Evolutionary conservation across 1,140 invertebrate species (phyloP).

Genomic region (Plutomurus gul): DNA sequence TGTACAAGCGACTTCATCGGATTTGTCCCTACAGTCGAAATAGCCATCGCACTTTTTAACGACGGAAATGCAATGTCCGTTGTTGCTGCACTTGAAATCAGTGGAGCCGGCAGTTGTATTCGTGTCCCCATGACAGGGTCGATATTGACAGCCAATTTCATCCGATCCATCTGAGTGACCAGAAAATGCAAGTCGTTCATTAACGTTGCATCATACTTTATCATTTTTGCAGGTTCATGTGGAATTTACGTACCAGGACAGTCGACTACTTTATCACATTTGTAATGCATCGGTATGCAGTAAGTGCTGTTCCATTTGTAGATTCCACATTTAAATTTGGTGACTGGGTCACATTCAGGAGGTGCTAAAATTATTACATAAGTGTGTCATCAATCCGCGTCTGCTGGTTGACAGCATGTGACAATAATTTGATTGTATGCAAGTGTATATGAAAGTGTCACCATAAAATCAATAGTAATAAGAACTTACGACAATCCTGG

Average conservation of each 20-base stretch:
- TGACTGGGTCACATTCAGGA: slow-evolving; percentile 80
- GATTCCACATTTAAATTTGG: slow-evolving; percentile 81
- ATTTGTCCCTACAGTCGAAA: slow-evolving; percentile 81
- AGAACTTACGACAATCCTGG: slow-evolving; percentile 46
- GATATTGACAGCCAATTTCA: slow-evolving; percentile 61
- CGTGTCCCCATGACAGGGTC: slow-evolving; percentile 75
- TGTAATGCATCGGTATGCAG: slow-evolving; percentile 84
- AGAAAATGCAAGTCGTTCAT: background rate
- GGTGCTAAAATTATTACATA: slow-evolving; percentile 66
- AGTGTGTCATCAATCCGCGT: background rate
- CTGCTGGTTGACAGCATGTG: background rate
- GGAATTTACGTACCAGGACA: slow-evolving; percentile 81
- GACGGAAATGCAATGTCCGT: slow-evolving; percentile 80
- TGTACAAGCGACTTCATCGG: slow-evolving; percentile 79
- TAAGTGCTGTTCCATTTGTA: slow-evolving; percentile 93
- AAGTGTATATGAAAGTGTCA: background rate
- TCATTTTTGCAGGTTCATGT: background rate
- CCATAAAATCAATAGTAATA: background rate
- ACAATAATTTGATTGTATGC: background rate
- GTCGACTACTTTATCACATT: slow-evolving; percentile 90
- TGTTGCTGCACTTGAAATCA: slow-evolving; percentile 79
- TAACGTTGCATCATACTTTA: background rate
- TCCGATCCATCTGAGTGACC: slow-evolving; percentile 62
- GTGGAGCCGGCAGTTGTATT: background rate
- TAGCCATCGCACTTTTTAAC: slow-evolving; percentile 89